Conservation (phyloP, 1,140 invertebrate species). For the Drosophila eugracilis region DNA sequence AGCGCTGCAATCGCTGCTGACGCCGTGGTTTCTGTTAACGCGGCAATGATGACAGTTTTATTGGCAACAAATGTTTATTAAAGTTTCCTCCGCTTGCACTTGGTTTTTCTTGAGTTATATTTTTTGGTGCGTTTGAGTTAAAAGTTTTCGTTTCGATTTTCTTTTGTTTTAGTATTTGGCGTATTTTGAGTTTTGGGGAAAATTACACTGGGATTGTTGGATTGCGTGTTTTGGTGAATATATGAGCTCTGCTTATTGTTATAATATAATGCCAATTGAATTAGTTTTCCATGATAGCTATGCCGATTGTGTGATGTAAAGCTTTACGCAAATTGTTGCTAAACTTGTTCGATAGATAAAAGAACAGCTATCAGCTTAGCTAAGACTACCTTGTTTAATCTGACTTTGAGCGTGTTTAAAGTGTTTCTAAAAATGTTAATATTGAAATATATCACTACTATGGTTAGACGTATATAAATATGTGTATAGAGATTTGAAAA, state of each 20-base stretch:
- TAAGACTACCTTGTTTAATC: background rate
- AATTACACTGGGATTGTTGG: constrained; percentile 54
- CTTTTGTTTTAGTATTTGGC: constrained; percentile 66
- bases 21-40: constrained; percentile 83
- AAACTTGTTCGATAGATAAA: constrained; percentile 28
- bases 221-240: constrained; percentile 39
- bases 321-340: constrained; percentile 79
- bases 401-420: constrained; percentile 38
- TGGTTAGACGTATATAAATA: constrained; percentile 55
- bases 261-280: constrained; percentile 60
- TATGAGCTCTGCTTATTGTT: constrained; percentile 35
- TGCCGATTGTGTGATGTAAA: constrained; percentile 68
- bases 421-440: constrained; percentile 13
- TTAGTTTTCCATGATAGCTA: constrained; percentile 32
- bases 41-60: constrained; percentile 84
- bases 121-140: constrained; percentile 28
- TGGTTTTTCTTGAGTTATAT: constrained; percentile 12
- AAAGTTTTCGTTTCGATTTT: constrained; percentile 16
- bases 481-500: constrained; percentile 72
- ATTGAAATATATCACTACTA: constrained; percentile 64
- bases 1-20: constrained; percentile 83
- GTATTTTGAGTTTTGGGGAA: constrained; percentile 31
- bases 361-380: constrained; percentile 13
- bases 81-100: constrained; percentile 50
- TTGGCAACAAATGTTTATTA: constrained; percentile 80